These are phyloP conservation scores for Peromyscus polionotus DNA, from an alignment of 2,113 vertebrate species.

Conservation along the genomic window DNA sequence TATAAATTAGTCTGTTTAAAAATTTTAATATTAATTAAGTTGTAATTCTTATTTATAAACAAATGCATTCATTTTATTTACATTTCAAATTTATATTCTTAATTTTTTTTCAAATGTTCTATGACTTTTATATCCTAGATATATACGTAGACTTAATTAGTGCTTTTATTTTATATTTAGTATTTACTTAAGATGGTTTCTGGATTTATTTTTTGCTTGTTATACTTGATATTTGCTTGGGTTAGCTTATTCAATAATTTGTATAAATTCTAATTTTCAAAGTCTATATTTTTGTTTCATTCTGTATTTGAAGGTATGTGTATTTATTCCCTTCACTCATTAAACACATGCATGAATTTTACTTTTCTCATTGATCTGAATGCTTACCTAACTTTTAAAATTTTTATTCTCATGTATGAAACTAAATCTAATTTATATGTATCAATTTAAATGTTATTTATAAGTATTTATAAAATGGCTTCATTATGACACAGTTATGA, in stretches of 20 bases:
- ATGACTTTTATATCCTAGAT: not conserved
- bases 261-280: not conserved
- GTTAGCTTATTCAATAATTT: not conserved
- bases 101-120: not conserved
- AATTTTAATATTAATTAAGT: not conserved
- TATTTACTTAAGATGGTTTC: not conserved
- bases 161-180: not conserved
- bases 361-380: not conserved
- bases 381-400: not conserved
- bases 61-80: not conserved
- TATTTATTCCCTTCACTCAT: not conserved
- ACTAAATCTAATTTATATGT: not conserved
- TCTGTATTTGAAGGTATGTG: not conserved
- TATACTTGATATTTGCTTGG: not conserved
- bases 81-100: not conserved
- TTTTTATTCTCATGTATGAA: not conserved
- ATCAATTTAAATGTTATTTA: not conserved
- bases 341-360: not conserved
- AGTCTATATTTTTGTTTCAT: not conserved
- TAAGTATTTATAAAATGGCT: not conserved
- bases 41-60: not conserved
- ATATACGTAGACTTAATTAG: not conserved
- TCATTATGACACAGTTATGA: not conserved
- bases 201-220: not conserved
- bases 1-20: not conserved